A percentile compares a stretch with the other conserved stretches of the same genome.
Conservation (phyloP, 2,888 invertebrate species). For the Lithodes maja region DNA sequence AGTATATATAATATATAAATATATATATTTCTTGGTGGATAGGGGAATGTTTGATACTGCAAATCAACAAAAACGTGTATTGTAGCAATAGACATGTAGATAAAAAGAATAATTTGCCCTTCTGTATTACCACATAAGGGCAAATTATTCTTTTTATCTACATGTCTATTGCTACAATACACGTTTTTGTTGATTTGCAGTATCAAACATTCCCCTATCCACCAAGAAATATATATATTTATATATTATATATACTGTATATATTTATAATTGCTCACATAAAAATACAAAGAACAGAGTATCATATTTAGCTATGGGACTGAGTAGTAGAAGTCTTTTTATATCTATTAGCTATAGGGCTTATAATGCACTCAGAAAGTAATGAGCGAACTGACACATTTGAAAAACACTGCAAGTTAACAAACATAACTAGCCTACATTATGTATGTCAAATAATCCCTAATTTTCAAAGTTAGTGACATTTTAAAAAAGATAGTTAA, state of each 20-base stretch:
- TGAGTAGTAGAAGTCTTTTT: not conserved
- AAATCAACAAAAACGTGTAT: constrained; percentile 20
- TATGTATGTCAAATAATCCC: no score
- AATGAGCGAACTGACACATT: no score
- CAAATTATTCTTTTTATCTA: constrained; percentile 9
- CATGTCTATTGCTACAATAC: constrained; percentile 17
- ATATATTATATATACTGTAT: constrained; percentile 17
- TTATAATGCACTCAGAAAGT: no score
- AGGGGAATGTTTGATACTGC: constrained; percentile 14
- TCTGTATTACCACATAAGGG: not conserved
- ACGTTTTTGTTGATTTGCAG: constrained; percentile 14
- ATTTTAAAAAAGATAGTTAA: no score
- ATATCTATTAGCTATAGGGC: no score
- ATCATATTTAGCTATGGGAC: not conserved
- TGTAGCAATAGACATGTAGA: constrained; percentile 17
- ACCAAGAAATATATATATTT: constrained; percentile 9
- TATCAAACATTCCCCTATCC: constrained; percentile 20
- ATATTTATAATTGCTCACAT: constrained; percentile 8
- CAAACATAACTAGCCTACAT: no score
- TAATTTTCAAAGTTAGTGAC: no score
- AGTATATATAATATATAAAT: constrained; percentile 12
- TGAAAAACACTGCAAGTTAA: no score
- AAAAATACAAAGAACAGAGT: not conserved
- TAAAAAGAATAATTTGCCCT: constrained; percentile 8
- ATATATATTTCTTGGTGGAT: constrained; percentile 14